These are phyloP conservation scores for Drosophila recens DNA, from an alignment of 2,888 invertebrate species.

Conservation along the genomic window DNA sequence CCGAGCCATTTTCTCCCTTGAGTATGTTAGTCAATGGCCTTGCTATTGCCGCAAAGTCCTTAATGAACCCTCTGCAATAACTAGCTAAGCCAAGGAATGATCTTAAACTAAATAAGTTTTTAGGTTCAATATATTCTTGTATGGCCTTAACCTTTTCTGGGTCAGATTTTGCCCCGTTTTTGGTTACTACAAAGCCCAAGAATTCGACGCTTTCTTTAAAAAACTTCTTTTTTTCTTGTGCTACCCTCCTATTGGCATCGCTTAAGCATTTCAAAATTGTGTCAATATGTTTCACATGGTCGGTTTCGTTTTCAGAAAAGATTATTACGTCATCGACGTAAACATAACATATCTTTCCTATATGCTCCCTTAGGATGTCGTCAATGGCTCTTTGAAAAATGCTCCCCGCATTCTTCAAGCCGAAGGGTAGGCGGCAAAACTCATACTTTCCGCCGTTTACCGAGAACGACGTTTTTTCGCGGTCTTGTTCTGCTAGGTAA, in stretches of 20 bases:
- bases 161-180: neutral
- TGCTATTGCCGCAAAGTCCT: conserved; percentile 9
- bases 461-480: neutral
- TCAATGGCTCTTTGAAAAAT: conserved; percentile 8
- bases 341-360: neutral
- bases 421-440: conserved; percentile 1
- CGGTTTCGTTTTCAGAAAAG: neutral
- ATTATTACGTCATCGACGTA: neutral
- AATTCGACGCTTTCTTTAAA: conserved; percentile 5
- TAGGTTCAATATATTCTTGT: neutral
- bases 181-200: neutral
- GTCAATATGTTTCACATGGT: neutral
- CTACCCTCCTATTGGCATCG: neutral
- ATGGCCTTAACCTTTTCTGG: neutral
- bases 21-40: neutral
- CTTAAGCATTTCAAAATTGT: neutral
- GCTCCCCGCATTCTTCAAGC: neutral
- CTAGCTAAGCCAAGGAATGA: conserved; percentile 6
- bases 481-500: neutral
- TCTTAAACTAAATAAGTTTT: neutral
- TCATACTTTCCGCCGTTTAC: conserved; percentile 5
- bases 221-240: neutral
- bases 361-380: neutral
- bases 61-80: conserved; percentile 1
- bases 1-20: conserved; percentile 11